Evolutionary conservation across 2,113 vertebrate genomes (phyloP).

Genomic region (Vidua macroura): DNA sequence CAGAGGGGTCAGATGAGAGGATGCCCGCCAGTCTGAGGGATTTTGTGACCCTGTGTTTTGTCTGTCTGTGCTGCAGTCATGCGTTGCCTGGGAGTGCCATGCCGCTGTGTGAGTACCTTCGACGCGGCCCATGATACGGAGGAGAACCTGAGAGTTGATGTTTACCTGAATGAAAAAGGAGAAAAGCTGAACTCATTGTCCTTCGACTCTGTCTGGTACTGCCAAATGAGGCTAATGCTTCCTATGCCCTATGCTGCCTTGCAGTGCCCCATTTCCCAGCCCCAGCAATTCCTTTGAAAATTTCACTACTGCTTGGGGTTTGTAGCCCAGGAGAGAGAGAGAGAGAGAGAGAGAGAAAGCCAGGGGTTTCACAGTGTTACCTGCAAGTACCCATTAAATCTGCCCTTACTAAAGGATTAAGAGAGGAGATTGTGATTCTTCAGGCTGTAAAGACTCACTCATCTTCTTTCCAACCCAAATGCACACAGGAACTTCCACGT

Average conservation of each 20-base stretch:
- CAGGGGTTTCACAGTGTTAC: background rate
- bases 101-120: slow-evolving; percentile 69
- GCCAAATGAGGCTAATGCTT: background rate
- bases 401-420: background rate
- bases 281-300: background rate
- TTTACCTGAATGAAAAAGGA: slow-evolving; percentile 46
- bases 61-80: slow-evolving; percentile 63
- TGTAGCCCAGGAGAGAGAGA: background rate
- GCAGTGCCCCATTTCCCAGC: rapidly evolving
- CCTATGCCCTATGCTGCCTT: rapidly evolving
- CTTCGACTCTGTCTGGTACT: slow-evolving; percentile 67
- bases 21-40: background rate
- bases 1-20: background rate
- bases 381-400: background rate
- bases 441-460: background rate
- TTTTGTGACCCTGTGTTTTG: background rate
- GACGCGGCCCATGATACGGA: slow-evolving; percentile 71
- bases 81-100: slow-evolving; percentile 73
- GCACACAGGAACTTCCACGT: slow-evolving; percentile 68
- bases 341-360: background rate
- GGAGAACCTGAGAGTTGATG: slow-evolving; percentile 64
- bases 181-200: background rate
- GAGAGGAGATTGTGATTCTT: rapidly evolving
- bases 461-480: background rate
- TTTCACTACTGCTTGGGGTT: background rate